These are phyloP conservation scores for Zeugodacus cucurbitae DNA, from an alignment of 1,140 invertebrate species.

Conservation along the genomic window DNA sequence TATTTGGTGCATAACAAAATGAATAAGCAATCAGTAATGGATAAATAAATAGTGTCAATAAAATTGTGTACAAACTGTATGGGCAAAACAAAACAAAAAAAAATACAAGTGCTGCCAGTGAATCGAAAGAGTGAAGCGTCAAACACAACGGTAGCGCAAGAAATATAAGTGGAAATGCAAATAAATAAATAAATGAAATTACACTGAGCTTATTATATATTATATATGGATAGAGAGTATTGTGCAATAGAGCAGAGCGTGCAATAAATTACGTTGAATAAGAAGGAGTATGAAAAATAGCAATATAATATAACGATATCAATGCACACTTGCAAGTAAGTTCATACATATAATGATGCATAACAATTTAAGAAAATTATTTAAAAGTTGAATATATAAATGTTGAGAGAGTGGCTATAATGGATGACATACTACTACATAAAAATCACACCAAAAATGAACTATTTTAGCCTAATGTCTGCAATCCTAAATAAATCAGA, in stretches of 20 bases:
- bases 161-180: not conserved
- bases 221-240: not conserved
- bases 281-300: not conserved
- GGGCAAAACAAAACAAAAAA: not conserved
- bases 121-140: not conserved
- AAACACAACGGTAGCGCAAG: not conserved
- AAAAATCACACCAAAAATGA: no score
- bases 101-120: not conserved
- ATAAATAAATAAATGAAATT: not conserved
- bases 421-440: no score
- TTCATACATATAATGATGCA: not conserved
- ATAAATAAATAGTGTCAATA: constrained; percentile 1
- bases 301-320: not conserved
- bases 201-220: not conserved
- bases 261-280: not conserved
- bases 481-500: no score
- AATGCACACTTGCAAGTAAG: not conserved
- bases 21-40: not conserved
- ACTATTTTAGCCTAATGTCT: no score
- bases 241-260: not conserved
- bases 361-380: not conserved
- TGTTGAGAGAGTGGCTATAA: no score
- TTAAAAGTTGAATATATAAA: not conserved
- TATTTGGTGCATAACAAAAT: not conserved
- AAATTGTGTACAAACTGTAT: not conserved